Conservation (phyloP, 2,888 invertebrate species). For the Lypha dubia region DNA sequence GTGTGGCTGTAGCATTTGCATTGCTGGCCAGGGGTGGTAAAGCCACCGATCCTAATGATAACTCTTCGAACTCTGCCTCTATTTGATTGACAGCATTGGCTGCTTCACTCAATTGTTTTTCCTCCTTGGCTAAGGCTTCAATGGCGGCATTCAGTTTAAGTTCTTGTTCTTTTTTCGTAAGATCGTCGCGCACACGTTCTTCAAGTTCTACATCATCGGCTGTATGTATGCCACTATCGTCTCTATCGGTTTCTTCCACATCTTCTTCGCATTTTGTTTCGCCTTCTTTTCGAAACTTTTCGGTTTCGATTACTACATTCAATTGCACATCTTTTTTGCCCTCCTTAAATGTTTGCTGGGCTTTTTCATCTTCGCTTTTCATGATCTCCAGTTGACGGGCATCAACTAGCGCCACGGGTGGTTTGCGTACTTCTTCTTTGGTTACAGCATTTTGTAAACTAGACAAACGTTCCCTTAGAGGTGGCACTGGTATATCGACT, state of each 20-base stretch:
- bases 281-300: not conserved
- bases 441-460: constrained; percentile 82
- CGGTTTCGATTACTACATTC: not conserved
- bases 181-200: constrained; percentile 64
- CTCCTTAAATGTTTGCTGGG: constrained; percentile 74
- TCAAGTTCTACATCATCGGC: constrained; percentile 85
- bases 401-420: constrained; percentile 82
- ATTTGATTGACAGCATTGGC: constrained; percentile 80
- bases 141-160: constrained; percentile 80
- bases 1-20: constrained; percentile 49
- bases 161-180: constrained; percentile 76
- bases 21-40: constrained; percentile 72
- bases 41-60: constrained; percentile 75
- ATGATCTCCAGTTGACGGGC: constrained; percentile 84
- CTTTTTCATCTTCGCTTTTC: constrained; percentile 82
- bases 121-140: constrained; percentile 79
- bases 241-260: constrained; percentile 81
- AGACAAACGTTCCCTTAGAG: constrained; percentile 82
- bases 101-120: constrained; percentile 79
- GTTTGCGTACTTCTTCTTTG: constrained; percentile 81
- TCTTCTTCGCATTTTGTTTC: constrained; percentile 16
- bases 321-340: constrained; percentile 7
- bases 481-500: constrained; percentile 82
- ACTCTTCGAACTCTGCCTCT: constrained; percentile 79
- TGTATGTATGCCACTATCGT: constrained; percentile 88